Percentiles rank a stretch among this genome's conserved stretches.
phyloP scores from a whole-genome alignment of 2,113 vertebrate genomes.

The Pholis gunnellus region DNA sequence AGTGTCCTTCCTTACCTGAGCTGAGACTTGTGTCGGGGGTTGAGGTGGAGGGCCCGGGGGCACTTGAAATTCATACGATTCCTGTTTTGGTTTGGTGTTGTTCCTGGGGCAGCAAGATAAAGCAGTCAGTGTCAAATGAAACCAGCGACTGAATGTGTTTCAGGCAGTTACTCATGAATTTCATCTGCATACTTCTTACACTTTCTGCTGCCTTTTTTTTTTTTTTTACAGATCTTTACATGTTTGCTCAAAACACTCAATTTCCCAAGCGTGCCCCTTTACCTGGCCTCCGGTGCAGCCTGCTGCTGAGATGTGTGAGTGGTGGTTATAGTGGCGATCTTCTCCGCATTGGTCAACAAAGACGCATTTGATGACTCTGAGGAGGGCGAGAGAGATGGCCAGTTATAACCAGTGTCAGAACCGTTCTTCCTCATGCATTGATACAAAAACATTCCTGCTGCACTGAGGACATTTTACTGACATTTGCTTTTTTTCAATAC shows the following conservation, averaged over 20 bases:
- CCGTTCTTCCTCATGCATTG: conserved; percentile 2
- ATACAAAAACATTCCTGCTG: conserved; percentile 1
- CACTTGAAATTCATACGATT: conserved; percentile 93
- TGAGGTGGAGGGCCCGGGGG: conserved; percentile 84
- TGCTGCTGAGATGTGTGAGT: conserved; percentile 95
- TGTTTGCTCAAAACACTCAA: background rate
- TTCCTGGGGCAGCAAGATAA: conserved; percentile 84
- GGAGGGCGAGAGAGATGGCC: conserved; percentile 15
- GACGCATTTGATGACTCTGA: conserved; percentile 97
- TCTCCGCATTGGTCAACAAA: conserved; percentile 98
- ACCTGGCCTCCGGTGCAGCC: conserved; percentile 92
- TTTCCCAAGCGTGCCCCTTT: conserved; percentile 66
- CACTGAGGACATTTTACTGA: conserved; percentile 16
- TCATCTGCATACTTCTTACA: background rate
- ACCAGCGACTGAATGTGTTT: background rate
- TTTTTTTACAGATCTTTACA: background rate
- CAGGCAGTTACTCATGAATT: too few species aligned
- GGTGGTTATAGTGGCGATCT: conserved; percentile 99
- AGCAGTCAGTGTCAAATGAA: background rate
- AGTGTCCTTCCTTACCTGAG: conserved; percentile 76
- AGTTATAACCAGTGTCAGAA: background rate
- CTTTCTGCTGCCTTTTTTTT: background rate
- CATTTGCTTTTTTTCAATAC: background rate
- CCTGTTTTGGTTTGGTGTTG: conserved; percentile 98
- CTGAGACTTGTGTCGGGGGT: conserved; percentile 75